Percentiles rank a stretch among this genome's conserved stretches.
Conservation (phyloP, 2,113 vertebrate genomes). For the Toxotes jaculatrix region DNA sequence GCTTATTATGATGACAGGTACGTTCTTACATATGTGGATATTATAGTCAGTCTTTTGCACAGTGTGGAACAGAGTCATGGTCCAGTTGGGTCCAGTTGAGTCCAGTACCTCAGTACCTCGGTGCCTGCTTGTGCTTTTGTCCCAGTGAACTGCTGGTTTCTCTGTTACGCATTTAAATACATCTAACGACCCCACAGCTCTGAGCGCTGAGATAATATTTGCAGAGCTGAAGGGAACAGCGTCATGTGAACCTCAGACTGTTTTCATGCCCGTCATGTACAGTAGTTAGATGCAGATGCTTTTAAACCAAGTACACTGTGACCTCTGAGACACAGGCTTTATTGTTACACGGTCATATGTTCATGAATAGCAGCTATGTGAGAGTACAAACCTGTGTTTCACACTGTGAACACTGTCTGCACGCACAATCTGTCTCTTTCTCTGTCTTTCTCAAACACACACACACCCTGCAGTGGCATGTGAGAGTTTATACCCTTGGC, state of each 20-base stretch:
- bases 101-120: background rate
- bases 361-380: conserved; percentile 63
- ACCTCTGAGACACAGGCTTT: conserved; percentile 70
- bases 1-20: background rate
- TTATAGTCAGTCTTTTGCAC: background rate
- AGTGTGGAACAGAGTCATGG: background rate
- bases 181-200: background rate
- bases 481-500: conserved; percentile 52
- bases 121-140: background rate
- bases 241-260: background rate
- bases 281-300: conserved; percentile 12
- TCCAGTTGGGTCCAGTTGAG: no score
- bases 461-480: conserved; percentile 41
- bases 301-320: conserved; percentile 67
- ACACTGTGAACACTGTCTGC: conserved; percentile 47
- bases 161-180: background rate
- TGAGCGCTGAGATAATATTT: background rate
- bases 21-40: background rate
- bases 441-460: conserved; percentile 17
- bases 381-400: conserved; percentile 56
- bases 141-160: background rate
- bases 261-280: background rate
- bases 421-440: conserved; percentile 48
- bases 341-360: conserved; percentile 73
- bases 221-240: conserved; percentile 3